Conservation (phyloP, 1,140 invertebrate genomes). For the Drosophila kanapiae region DNA sequence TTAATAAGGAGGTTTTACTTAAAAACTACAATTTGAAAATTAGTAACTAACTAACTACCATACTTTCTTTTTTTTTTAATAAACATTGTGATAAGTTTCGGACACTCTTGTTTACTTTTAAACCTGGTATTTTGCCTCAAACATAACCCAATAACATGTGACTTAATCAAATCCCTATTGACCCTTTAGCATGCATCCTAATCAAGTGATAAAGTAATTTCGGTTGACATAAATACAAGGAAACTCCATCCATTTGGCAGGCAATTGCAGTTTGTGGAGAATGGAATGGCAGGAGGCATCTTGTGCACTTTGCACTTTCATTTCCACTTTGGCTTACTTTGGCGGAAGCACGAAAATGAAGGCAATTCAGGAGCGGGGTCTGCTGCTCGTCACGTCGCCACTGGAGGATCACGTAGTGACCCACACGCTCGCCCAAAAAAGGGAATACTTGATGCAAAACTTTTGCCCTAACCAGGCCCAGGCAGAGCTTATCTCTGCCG, state of each 20-base stretch:
- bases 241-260: conserved; percentile 15
- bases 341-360: conserved; percentile 67
- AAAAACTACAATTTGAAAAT: neutral
- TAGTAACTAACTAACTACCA: no score
- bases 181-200: neutral
- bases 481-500: conserved; percentile 24
- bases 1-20: no score
- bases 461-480: conserved; percentile 25
- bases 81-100: no score
- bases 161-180: neutral
- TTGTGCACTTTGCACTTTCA: conserved; percentile 20
- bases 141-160: neutral
- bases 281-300: neutral
- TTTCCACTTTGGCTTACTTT: conserved; percentile 29
- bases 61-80: no score
- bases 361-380: conserved; percentile 53
- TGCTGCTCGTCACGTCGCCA: conserved; percentile 50
- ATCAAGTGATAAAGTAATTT: conserved; percentile 16
- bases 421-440: conserved; percentile 43
- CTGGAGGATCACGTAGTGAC: conserved; percentile 59
- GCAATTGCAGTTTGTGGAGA: conserved; percentile 2
- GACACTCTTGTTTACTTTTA: no score
- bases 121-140: no score
- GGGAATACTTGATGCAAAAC: conserved; percentile 71
- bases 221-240: neutral